Evolutionary conservation across 2,888 invertebrate species (phyloP).

Genomic region (Euphydryas editha): DNA sequence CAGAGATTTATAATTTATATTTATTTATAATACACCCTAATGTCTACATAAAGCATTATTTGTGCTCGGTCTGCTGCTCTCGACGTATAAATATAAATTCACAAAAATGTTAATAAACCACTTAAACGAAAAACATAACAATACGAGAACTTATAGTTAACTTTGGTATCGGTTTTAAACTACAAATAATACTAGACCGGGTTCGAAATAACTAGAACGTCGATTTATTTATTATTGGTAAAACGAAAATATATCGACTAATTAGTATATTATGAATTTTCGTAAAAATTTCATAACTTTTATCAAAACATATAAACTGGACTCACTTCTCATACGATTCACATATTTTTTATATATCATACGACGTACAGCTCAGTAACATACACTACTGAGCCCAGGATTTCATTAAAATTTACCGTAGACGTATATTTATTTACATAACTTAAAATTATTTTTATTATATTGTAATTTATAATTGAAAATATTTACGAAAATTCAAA

Average conservation of each 20-base stretch:
- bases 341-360: too few species aligned
- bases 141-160: conserved; percentile 21
- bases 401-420: too few species aligned
- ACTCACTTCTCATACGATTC: too few species aligned
- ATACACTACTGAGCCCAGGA: too few species aligned
- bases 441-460: not conserved
- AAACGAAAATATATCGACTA: not conserved
- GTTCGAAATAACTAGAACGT: not conserved
- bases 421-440: not conserved
- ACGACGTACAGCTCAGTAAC: too few species aligned
- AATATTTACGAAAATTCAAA: conserved; percentile 17
- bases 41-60: conserved; percentile 72
- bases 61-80: conserved; percentile 58
- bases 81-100: conserved; percentile 13
- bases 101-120: conserved; percentile 12
- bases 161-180: conserved; percentile 30
- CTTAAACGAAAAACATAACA: conserved; percentile 1
- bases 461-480: not conserved
- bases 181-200: conserved; percentile 21
- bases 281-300: not conserved
- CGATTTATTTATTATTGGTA: not conserved
- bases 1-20: conserved; percentile 44
- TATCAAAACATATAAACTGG: too few species aligned
- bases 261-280: conserved; percentile 1
- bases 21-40: conserved; percentile 66